Conservation (phyloP, 2,888 invertebrate genomes). For the Ophioninae sp. region DNA sequence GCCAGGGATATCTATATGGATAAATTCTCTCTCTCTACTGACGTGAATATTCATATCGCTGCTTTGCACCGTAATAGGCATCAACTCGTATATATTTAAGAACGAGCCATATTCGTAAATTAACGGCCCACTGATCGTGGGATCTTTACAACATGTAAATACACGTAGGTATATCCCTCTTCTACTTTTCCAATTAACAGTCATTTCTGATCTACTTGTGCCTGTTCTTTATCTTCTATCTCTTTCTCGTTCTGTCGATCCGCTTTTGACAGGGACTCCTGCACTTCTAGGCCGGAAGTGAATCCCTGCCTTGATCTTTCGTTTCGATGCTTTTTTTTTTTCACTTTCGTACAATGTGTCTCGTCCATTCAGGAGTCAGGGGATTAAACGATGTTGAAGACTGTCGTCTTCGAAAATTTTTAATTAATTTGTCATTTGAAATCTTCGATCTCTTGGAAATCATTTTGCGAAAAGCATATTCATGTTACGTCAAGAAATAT, state of each 20-base stretch:
- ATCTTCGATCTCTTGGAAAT: too few relatives aligned
- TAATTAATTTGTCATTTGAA: too few relatives aligned
- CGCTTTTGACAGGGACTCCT: slow-evolving; percentile 9
- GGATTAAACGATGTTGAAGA: too few relatives aligned
- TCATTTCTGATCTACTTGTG: slow-evolving; percentile 55
- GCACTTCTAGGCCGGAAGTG: slow-evolving; percentile 29
- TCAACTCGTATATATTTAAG: slow-evolving; percentile 52
- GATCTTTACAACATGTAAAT: slow-evolving; percentile 44
- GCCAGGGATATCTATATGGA: slow-evolving; percentile 29
- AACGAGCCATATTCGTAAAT: slow-evolving; percentile 44
- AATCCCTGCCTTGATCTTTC: slow-evolving; percentile 22
- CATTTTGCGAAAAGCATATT: too few relatives aligned
- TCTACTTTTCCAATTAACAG: slow-evolving; percentile 45
- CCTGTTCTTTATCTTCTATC: slow-evolving; percentile 19
- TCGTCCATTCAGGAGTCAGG: slow-evolving; percentile 2
- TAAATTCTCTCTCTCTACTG: slow-evolving; percentile 51
- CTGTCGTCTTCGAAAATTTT: too few relatives aligned
- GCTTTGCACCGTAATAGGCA: slow-evolving; percentile 57
- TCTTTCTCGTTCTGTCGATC: slow-evolving; percentile 11
- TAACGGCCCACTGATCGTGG: slow-evolving; percentile 60
- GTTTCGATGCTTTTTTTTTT: slow-evolving; percentile 8
- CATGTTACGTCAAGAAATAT: too few relatives aligned
- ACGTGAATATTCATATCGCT: slow-evolving; percentile 75
- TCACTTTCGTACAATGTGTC: neutral
- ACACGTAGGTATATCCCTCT: slow-evolving; percentile 41